Percentiles rank a stretch among this genome's conserved stretches.
phyloP scores from a whole-genome alignment of 2,797 vertebrate genomes.

The Aeoliscus strigatus region DNA sequence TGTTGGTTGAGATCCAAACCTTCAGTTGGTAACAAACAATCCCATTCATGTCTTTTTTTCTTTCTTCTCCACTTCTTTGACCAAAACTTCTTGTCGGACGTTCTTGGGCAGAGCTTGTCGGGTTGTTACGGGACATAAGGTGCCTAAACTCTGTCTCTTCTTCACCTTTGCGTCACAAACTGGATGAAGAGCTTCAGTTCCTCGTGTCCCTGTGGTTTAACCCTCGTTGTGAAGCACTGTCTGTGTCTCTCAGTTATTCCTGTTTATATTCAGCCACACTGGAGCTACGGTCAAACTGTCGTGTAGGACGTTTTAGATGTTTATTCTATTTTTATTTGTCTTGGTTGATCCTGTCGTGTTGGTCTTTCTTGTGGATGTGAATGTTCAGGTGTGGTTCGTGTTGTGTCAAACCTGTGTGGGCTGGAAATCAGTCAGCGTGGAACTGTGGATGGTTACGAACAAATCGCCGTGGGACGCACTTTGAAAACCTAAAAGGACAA shows the following conservation, averaged over 20 bases:
- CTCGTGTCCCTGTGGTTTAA: constrained; percentile 43
- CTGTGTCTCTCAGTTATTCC: constrained; percentile 59
- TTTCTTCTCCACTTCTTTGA: constrained; percentile 10
- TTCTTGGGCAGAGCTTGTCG: constrained; percentile 43
- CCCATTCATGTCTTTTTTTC: constrained; percentile 9
- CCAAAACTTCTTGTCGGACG: constrained; percentile 13
- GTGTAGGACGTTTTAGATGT: constrained; percentile 47
- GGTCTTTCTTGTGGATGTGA: constrained; percentile 44
- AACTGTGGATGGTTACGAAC: constrained; percentile 8
- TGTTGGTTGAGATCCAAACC: constrained; percentile 1
- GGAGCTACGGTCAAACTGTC: constrained; percentile 66
- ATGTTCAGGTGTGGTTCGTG: constrained; percentile 61
- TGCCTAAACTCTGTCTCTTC: constrained; percentile 15
- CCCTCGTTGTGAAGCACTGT: constrained; percentile 68
- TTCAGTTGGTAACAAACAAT: constrained; percentile 6
- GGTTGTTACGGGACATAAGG: constrained; percentile 27
- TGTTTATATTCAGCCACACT: constrained; percentile 74
- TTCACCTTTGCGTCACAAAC: constrained; percentile 22
- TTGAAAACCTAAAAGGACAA: too few relatives aligned
- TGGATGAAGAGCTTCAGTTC: constrained; percentile 27
- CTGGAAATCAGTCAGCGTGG: constrained; percentile 6
- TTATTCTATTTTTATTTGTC: constrained; percentile 49
- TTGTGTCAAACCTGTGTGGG: constrained; percentile 27
- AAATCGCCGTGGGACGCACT: too few relatives aligned
- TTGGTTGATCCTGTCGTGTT: constrained; percentile 21